Base-by-base conservation (phyloP, 2,113 vertebrate species). In the Cavia aperea region DNA sequence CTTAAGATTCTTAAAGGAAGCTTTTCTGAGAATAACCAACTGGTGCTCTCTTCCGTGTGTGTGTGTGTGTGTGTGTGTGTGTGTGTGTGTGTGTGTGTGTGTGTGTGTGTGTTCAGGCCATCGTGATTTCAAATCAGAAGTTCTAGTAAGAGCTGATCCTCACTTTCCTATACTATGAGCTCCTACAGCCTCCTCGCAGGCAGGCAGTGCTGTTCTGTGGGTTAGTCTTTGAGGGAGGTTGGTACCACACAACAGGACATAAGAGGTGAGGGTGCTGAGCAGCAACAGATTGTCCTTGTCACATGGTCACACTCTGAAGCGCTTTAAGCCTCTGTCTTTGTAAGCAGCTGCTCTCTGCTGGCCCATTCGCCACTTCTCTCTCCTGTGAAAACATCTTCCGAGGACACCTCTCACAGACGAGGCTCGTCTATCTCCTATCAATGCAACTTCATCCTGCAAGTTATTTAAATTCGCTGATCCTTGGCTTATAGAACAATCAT, bases 1-100 rank as follows among this genome's bases (percentile, higher is more conserved):
- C 78, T 78, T 68, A 85, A 95, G 46, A 39, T 39, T 39, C 66
- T 82, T 78, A 73, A 85, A 95, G 46, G 70, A 87, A 85, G 18
- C 18, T 90, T 94, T 94, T 77, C 88, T 77, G 75, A 60, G 62
- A 88, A 81, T 78, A 68, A 56, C 92, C 88, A 93, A 81, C 88
- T 93, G 63, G 16, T 56, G 16, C 36, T 19, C 66, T 70, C 66
- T 19, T 33, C 2, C 65, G 4, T 56, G 56, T 18, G 56, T 56
- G 56, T 2, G 46, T 54, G 68, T 73, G 56, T 73, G 43, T 70
- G 15, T 79, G n/a, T 60, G 23, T 49, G 19, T 79, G 51, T 68
- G 23, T n/a, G 12, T 46, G 63, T 51, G 29, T 58, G 56, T 5
- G 56, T 21, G 56, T 2, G 46, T 54, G 23, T n/a, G 12, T n/a